Base-by-base conservation (phyloP, 2,797 vertebrate species). In the Benthosema pterotum region DNA sequence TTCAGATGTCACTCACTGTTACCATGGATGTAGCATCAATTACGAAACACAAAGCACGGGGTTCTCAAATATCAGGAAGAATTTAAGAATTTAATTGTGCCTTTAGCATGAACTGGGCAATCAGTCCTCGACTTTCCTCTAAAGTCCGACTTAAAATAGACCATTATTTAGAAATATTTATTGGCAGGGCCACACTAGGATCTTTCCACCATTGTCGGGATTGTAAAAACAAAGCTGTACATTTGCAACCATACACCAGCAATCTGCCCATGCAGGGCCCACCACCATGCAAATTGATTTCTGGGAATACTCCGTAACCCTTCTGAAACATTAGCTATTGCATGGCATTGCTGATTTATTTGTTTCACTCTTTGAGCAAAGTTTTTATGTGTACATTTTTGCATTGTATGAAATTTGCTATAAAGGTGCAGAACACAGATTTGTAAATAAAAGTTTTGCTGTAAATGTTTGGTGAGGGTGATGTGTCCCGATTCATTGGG, bases 381-480 rank as follows among this genome's bases (percentile, higher is more conserved):
- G 43, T 61, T 77, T 80, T 63, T 65, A 75, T 81, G 67, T 92
- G 87, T 92, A 91, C 88, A 92, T 88, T 25, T 25, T 79, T 88
- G 82, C 77, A 83, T 79, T 89, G 75, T 88, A 82, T 87, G 82
- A 82, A 87, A 80, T 83, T 51, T 74, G 65, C 70, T 69, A 81
- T 65, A 65, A 67, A 13, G 89, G 73, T 87, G 84, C 22, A 12
- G 69, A 78, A 60, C 47, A 69, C 74, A 49, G 75, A 85, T 71
- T 45, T 93, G 92, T 94, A 93, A 93, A 94, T 93, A 93, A 93
- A 92, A 71, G 45, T 67, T 74, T 83, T 86, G 84, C 80, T 83
- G 74, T 87, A 79, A 78, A 87, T 50, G 1, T 69, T 62, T 60
- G 60, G n/a, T n/a, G n/a, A n/a, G 32, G 65, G 25, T 64, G 3